phyloP scores from a whole-genome alignment of 1,140 invertebrate species.

The Atta texana region DNA sequence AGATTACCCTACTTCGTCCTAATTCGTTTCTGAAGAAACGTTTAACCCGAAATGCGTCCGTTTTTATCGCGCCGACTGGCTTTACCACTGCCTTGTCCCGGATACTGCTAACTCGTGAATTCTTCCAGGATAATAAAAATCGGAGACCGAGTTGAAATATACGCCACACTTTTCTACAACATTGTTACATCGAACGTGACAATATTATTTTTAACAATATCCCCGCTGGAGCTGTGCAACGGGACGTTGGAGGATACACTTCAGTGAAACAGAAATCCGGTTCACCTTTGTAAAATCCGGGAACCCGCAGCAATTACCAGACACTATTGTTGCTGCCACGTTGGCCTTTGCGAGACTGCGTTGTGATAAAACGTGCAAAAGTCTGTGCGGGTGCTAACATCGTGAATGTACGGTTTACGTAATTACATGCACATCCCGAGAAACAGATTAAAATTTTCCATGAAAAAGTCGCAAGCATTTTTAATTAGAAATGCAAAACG shows the following conservation, averaged over 20 bases:
- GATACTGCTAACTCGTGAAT: constrained; percentile 41
- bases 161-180: constrained; percentile 9
- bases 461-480: constrained; percentile 33
- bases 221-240: neutral
- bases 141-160: neutral
- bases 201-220: constrained; percentile 72
- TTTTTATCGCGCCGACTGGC: constrained; percentile 40
- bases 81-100: constrained; percentile 30
- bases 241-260: neutral
- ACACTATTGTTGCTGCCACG: constrained; percentile 68
- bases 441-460: constrained; percentile 50
- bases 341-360: constrained; percentile 52
- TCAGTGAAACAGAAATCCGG: constrained; percentile 49
- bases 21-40: constrained; percentile 53
- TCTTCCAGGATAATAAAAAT: constrained; percentile 30
- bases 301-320: constrained; percentile 67
- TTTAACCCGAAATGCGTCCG: constrained; percentile 52
- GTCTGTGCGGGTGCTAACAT: constrained; percentile 26
- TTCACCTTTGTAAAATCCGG: constrained; percentile 63
- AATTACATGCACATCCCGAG: constrained; percentile 62
- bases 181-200: constrained; percentile 44
- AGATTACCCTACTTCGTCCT: constrained; percentile 54
- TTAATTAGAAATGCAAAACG: constrained; percentile 40
- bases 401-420: constrained; percentile 39
- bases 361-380: constrained; percentile 66